Evolutionary conservation across 2,888 invertebrate genomes (phyloP).

Genomic region (Idaea straminata): DNA sequence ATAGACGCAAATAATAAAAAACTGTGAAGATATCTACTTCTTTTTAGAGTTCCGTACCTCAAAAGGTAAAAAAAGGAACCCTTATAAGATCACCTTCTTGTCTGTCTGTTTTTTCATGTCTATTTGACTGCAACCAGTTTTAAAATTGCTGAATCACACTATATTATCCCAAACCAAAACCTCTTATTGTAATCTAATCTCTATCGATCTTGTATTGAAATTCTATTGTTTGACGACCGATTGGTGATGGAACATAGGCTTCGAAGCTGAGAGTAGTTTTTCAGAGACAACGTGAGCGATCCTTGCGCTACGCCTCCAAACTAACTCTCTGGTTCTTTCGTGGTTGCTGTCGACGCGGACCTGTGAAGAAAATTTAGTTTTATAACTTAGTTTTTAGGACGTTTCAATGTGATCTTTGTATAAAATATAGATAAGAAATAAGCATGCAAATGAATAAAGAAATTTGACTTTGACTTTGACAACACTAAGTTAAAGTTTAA

Average conservation of each 20-base stretch:
- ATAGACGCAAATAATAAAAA: too few relatives aligned
- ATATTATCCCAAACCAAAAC: conserved; percentile 19
- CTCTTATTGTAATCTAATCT: conserved; percentile 14
- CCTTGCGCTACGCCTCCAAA: conserved; percentile 90
- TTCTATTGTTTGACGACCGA: conserved; percentile 45
- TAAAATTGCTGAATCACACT: conserved; percentile 5
- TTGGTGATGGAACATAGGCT: conserved; percentile 65
- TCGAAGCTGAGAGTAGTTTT: conserved; percentile 82
- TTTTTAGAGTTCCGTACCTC: too few relatives aligned
- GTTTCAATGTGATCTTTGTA: too few relatives aligned
- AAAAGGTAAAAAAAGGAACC: too few relatives aligned
- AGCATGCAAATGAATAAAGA: too few relatives aligned
- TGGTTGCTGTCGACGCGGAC: conserved; percentile 93
- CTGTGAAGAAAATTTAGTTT: conserved; percentile 60
- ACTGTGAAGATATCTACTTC: too few relatives aligned
- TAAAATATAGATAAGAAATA: too few relatives aligned
- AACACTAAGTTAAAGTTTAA: background rate
- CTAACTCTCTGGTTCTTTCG: conserved; percentile 90
- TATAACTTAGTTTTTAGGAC: background rate
- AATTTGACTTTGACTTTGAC: too few relatives aligned
- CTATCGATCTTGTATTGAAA: conserved; percentile 10
- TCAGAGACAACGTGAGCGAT: conserved; percentile 92
- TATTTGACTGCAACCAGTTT: conserved; percentile 9
- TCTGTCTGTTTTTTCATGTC: background rate
- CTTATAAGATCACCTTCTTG: too few relatives aligned